phyloP scores from a whole-genome alignment of 2,797 vertebrate genomes.

The Esox lucius region DNA sequence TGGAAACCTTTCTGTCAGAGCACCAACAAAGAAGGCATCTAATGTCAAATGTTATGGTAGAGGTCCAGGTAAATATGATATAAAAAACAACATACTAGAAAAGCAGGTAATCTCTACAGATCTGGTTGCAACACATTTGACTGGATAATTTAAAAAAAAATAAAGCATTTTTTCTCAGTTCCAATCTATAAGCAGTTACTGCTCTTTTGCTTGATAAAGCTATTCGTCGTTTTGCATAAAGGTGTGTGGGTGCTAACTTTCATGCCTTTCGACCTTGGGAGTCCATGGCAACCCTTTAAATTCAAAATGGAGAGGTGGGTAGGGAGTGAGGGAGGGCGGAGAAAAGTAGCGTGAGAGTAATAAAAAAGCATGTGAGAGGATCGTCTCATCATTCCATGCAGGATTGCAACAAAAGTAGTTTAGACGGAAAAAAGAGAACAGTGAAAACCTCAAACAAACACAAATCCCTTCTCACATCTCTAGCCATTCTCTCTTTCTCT shows the following conservation, averaged over 20 bases:
- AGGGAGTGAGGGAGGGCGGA: constrained; percentile 11
- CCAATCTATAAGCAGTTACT: constrained; percentile 24
- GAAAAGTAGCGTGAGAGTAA: constrained; percentile 36
- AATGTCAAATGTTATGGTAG: too few relatives aligned
- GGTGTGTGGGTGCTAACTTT: constrained; percentile 44
- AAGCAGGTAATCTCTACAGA: too few relatives aligned
- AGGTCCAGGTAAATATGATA: too few relatives aligned
- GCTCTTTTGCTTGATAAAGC: constrained; percentile 11
- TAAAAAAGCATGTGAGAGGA: not conserved
- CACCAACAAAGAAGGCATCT: too few relatives aligned
- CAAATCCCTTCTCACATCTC: constrained; percentile 48
- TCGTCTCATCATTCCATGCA: constrained; percentile 44
- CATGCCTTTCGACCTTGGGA: constrained; percentile 60
- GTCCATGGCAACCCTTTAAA: constrained; percentile 61
- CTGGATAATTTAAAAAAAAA: too few relatives aligned
- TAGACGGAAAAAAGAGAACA: constrained; percentile 34
- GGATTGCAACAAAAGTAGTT: constrained; percentile 48
- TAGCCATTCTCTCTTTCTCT: constrained; percentile 36
- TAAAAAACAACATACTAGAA: too few relatives aligned
- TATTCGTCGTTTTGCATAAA: constrained; percentile 45
- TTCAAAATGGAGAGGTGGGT: constrained; percentile 40
- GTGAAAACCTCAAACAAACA: constrained; percentile 54
- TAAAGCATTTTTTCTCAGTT: not conserved
- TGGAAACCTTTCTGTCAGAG: too few relatives aligned
- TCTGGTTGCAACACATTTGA: too few relatives aligned